These are phyloP conservation scores for Pseudococcus jackbeardsleyi DNA, from an alignment of 2,888 invertebrate species.

Conservation along the genomic window DNA sequence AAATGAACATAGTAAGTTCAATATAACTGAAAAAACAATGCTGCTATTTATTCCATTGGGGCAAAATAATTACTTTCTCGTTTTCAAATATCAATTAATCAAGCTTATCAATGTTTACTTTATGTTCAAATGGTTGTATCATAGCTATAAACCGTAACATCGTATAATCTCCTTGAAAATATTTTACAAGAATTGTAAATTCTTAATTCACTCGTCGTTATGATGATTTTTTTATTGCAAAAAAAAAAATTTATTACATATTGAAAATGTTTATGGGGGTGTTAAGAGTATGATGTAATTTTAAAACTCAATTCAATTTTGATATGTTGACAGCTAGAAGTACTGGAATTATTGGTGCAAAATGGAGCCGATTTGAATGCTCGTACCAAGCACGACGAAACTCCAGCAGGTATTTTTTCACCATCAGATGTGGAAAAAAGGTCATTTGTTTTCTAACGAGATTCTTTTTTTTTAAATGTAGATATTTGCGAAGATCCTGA, in stretches of 20 bases:
- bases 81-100: constrained; percentile 3
- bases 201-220: background rate
- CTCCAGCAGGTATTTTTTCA: constrained; percentile 83
- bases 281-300: background rate
- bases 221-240: background rate
- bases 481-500: constrained; percentile 98
- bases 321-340: constrained; percentile 82
- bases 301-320: background rate
- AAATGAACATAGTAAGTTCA: background rate
- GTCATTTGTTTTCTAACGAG: constrained; percentile 65
- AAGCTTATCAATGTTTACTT: constrained; percentile 9
- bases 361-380: constrained; percentile 98
- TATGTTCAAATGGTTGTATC: background rate
- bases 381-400: constrained; percentile 96
- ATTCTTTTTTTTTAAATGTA: constrained; percentile 69
- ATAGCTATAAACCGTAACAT: background rate
- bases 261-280: background rate
- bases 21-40: constrained; percentile 2
- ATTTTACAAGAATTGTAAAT: background rate
- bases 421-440: constrained; percentile 67
- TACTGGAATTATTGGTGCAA: constrained; percentile 94
- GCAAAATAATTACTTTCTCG: constrained; percentile 4
- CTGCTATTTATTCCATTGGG: constrained; percentile 1
- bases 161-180: background rate
- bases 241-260: background rate